Evolutionary conservation across 2,888 invertebrate species (phyloP), one percentile per base, ranked within the genome.

Genomic region (Clepsis dumicolana): DNA sequence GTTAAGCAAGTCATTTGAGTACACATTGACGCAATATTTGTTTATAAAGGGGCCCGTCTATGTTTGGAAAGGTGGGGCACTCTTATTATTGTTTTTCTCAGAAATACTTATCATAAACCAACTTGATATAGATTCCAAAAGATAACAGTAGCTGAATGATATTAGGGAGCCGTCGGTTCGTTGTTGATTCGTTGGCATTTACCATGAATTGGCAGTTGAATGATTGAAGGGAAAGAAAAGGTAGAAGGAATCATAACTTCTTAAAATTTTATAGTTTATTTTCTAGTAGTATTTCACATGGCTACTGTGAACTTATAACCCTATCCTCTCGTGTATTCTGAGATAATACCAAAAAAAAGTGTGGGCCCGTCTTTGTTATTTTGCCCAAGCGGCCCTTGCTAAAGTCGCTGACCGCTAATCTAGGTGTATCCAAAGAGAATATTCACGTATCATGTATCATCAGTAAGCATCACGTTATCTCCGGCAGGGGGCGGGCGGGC

Each of bases 401-500:
- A n/a, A 14, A 4, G 38, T 4, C 4, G 38, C 4, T 29, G 29
- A 29, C 5, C 1, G 7, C 8, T 29, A 14, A 35, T 35, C 2
- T 35, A 35, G 35, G n/a, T n/a, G n/a, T n/a, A n/a, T n/a, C n/a
- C n/a, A n/a, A n/a, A n/a, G n/a, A n/a, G n/a, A n/a, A n/a, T n/a
- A n/a, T n/a, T n/a, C n/a, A n/a, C n/a, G n/a, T n/a, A n/a, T n/a
- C n/a, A n/a, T n/a, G n/a, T n/a, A n/a, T n/a, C n/a, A 14, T 38
- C 38, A 2, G 38, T 38, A 38, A 38, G 35, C 14, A 29, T 65
- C 50, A 50, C 54, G 14, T 27, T 12, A 24, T 32, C 53, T 7
- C n/a, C 12, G 32, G 12, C 74, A 84, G 86, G 74, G 27, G 77
- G 74, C 1, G 80, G 83, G 7, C 83, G 87, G 10, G 67, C 70